phyloP scores from a whole-genome alignment of 2,113 vertebrate genomes.

The Coregonus clupeaformis region DNA sequence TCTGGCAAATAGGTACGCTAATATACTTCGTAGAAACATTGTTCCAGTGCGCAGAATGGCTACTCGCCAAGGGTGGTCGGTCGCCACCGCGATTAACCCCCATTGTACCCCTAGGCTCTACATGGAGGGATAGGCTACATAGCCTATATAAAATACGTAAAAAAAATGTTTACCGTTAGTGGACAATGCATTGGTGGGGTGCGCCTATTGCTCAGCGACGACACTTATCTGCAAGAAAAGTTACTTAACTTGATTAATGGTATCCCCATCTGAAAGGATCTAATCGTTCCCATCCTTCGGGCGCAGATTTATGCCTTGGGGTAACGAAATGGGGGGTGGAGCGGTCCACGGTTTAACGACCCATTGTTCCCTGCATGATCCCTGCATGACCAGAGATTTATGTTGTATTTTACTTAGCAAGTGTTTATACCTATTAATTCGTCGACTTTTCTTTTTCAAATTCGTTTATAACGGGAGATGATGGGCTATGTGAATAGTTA shows the following conservation, averaged over 20 bases:
- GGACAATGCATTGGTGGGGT: conserved; percentile 34
- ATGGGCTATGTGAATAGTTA: too few species aligned
- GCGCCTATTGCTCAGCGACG: conserved; percentile 48
- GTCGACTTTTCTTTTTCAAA: too few species aligned
- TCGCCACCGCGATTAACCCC: background rate
- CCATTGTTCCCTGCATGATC: conserved; percentile 70
- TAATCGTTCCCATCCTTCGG: conserved; percentile 35
- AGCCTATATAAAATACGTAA: too few species aligned
- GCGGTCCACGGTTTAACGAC: conserved; percentile 67
- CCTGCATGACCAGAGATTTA: conserved; percentile 40
- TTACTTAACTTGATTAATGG: conserved; percentile 65
- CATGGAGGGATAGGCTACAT: too few species aligned
- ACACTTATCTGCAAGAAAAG: conserved; percentile 55
- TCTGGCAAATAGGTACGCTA: background rate
- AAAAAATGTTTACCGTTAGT: conserved; percentile 25
- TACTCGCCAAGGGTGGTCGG: too few species aligned
- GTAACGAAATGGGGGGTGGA: conserved; percentile 65
- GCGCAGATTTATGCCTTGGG: conserved; percentile 65
- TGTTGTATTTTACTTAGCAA: conserved; percentile 56
- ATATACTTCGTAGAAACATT: background rate
- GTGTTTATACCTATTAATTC: conserved; percentile 27
- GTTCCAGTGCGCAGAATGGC: background rate
- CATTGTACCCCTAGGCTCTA: too few species aligned
- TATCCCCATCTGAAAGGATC: conserved; percentile 44
- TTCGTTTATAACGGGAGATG: too few species aligned